phyloP scores from a whole-genome alignment of 2,797 vertebrate genomes.

The Acanthiza pusilla region DNA sequence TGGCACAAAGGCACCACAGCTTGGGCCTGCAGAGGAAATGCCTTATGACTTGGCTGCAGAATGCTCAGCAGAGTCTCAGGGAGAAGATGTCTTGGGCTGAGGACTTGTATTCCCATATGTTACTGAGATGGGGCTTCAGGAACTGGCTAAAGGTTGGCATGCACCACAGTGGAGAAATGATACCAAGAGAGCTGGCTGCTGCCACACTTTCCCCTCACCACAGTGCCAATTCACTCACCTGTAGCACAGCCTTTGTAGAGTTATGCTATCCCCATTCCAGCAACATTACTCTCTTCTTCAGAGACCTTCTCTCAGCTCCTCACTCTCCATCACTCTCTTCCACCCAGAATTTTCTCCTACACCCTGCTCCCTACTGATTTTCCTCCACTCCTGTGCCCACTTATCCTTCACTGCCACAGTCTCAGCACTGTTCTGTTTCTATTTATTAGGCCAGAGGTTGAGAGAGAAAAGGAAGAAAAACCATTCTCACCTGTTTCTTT shows the following conservation, averaged over 20 bases:
- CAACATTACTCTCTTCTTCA: background rate
- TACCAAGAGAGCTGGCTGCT: background rate
- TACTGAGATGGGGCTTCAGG: slow-evolving; percentile 77
- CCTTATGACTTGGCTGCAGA: slow-evolving; percentile 78
- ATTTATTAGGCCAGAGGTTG: background rate
- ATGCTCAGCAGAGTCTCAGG: slow-evolving; percentile 56
- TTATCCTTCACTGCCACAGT: background rate
- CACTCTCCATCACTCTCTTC: background rate
- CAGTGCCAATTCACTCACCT: background rate
- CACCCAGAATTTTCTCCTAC: background rate
- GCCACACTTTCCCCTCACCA: fast-evolving
- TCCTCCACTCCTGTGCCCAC: background rate
- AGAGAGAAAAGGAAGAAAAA: background rate
- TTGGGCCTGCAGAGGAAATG: slow-evolving; percentile 75
- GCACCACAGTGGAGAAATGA: background rate
- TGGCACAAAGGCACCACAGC: slow-evolving; percentile 79
- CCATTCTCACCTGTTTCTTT: background rate
- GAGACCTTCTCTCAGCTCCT: background rate
- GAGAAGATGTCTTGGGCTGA: slow-evolving; percentile 77
- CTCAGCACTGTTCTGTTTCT: background rate
- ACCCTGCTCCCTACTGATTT: background rate
- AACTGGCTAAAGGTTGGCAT: slow-evolving; percentile 82
- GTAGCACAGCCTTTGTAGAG: background rate
- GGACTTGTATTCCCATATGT: slow-evolving; percentile 65
- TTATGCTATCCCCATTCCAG: background rate